Evolutionary conservation across 2,888 invertebrate species (phyloP).

Genomic region (Pedicia rivosa): DNA sequence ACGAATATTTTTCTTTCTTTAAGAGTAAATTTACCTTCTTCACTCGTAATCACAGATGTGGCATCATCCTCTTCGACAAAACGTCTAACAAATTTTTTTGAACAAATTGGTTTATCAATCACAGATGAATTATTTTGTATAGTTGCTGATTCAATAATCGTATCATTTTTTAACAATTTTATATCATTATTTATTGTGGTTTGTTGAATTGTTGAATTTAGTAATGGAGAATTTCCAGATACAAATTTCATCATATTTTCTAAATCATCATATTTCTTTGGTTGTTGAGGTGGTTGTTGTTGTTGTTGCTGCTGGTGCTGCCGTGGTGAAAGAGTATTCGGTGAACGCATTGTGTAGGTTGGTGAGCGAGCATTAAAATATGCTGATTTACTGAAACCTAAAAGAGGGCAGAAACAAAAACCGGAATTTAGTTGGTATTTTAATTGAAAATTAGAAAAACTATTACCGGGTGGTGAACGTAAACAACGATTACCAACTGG

Average conservation of each 20-base stretch:
- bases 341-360: constrained; percentile 5
- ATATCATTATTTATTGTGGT: not conserved
- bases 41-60: constrained; percentile 30
- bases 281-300: not conserved
- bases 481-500: constrained; percentile 16
- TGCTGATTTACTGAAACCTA: constrained; percentile 5
- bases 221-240: not conserved
- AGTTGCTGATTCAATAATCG: not conserved
- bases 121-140: not conserved
- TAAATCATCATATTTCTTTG: not conserved
- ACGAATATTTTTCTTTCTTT: too few species aligned
- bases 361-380: constrained; percentile 7
- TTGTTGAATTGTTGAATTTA: too few species aligned
- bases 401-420: not conserved
- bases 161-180: not conserved
- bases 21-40: constrained; percentile 25
- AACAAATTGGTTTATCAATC: constrained; percentile 26
- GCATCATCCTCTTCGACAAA: constrained; percentile 32
- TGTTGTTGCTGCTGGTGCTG: not conserved
- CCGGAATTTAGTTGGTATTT: too few species aligned
- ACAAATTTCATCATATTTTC: too few species aligned
- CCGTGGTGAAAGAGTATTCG: not conserved
- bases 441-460: not conserved
- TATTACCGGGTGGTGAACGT: constrained; percentile 12
- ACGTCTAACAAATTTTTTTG: constrained; percentile 26